Conservation (phyloP, 2,113 vertebrate genomes). For the Echinops telfairi region DNA sequence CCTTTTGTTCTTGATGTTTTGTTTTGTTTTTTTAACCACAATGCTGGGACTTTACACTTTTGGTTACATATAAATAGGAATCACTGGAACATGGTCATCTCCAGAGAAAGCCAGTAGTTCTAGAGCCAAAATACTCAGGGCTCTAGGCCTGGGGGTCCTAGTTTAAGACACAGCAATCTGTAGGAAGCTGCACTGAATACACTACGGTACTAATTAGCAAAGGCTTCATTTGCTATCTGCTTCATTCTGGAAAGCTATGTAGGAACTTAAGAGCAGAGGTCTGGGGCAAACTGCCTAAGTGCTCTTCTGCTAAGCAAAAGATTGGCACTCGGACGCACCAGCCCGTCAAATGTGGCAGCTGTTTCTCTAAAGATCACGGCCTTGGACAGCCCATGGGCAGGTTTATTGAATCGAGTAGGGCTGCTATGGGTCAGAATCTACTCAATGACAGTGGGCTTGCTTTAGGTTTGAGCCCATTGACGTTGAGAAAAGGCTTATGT, state of each 20-base stretch:
- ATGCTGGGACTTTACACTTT: slow-evolving; percentile 48
- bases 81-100: not conserved
- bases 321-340: not conserved
- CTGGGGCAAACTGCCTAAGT: not conserved
- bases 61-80: slow-evolving; percentile 41
- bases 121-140: not conserved
- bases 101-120: slow-evolving; percentile 50
- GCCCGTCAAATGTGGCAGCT: too few relatives aligned
- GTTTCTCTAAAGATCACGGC: not conserved
- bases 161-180: slow-evolving; percentile 52
- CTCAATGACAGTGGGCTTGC: not conserved
- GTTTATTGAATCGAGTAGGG: not conserved
- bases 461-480: not conserved
- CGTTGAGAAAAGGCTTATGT: slow-evolving; percentile 57
- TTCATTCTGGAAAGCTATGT: slow-evolving; percentile 59
- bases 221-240: slow-evolving; percentile 54
- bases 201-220: slow-evolving; percentile 52
- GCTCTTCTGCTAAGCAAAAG: not conserved
- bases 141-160: slow-evolving; percentile 34
- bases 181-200: slow-evolving; percentile 13
- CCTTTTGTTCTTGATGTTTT: slow-evolving; percentile 49
- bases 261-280: not conserved
- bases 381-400: not conserved
- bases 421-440: not conserved
- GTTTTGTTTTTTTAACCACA: slow-evolving; percentile 21